These are phyloP conservation scores for Zaprionus ghesquierei DNA, from an alignment of 1,140 invertebrate genomes.

Conservation along the genomic window DNA sequence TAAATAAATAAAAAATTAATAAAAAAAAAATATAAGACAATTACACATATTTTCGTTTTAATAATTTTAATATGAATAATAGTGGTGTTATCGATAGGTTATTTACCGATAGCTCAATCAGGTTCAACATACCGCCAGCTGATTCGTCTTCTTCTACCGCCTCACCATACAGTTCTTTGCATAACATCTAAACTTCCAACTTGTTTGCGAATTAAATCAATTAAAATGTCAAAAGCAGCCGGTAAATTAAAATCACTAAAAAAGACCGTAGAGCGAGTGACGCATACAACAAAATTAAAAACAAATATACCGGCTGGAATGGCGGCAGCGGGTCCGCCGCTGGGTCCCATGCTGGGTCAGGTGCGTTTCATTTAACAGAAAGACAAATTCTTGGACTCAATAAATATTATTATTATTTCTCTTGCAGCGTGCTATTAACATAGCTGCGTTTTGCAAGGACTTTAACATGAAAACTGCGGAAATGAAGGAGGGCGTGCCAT, in stretches of 20 bases:
- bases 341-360: conserved; percentile 96
- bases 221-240: conserved; percentile 89
- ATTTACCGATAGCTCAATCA: not conserved
- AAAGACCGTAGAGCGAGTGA: conserved; percentile 88
- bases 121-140: not conserved
- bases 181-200: conserved; percentile 43
- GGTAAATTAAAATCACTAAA: conserved; percentile 87
- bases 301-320: conserved; percentile 93
- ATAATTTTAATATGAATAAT: too few species aligned
- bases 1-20: too few species aligned
- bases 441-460: conserved; percentile 98
- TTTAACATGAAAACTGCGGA: conserved; percentile 97
- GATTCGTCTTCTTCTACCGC: conserved; percentile 19
- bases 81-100: not conserved
- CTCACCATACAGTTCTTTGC: conserved; percentile 39
- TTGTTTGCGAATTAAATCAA: conserved; percentile 32
- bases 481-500: conserved; percentile 95
- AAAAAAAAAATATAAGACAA: too few species aligned
- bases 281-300: conserved; percentile 88
- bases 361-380: too few species aligned
- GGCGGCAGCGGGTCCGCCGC: conserved; percentile 92
- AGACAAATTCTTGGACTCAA: too few species aligned
- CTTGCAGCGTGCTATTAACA: conserved; percentile 96
- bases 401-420: too few species aligned
- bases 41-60: too few species aligned